Evolutionary conservation across 2,113 vertebrate genomes (phyloP), one percentile per base, ranked within the genome.

Genomic region (Aythya baeri): DNA sequence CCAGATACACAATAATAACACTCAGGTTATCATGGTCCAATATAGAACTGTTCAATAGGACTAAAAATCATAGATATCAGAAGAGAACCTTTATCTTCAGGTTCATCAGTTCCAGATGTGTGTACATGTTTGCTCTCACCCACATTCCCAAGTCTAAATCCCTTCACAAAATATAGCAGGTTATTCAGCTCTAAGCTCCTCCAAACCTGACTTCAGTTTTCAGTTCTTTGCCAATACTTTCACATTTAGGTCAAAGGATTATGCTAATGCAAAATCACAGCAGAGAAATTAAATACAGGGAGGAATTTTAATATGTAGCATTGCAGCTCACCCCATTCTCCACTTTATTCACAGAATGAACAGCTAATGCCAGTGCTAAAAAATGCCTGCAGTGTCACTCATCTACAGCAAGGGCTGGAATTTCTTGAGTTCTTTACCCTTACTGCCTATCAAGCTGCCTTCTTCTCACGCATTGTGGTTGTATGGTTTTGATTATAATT

Each of bases 401-500:
- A 38, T 32, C 57, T 87, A 36, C 49, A 86, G 34, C 49, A 88
- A 43, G 8, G 11, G 52, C 25, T 93, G 38, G 73, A 83, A 78
- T 82, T 78, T 89, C 70, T 68, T 13, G 10, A 32, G 72, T 84
- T 93, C 49, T 74, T 91, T 36, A 65, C 5, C 2, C 27, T 57
- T 57, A 46, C 3, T 86, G 16, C 20, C 11, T 59, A 78, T 65
- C 72, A 94, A 36, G 17, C 41, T 78, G 34, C 38, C 34, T 79
- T 63, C 55, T 86, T 67, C 57, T 76, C 50, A 77, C 0, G 0
- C 34, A 36, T 31, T 86, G 73, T 66, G 26, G 3, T 77, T 2
- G 22, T 41, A 66, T 31, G 41, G 27, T 9, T 90, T 94, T 90
- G 88, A 95, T 94, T 88, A 77, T 77, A 93, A 93, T 90, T 93